These are phyloP conservation scores for Meteorus sp. DNA, from an alignment of 1,140 invertebrate species.

Conservation along the genomic window DNA sequence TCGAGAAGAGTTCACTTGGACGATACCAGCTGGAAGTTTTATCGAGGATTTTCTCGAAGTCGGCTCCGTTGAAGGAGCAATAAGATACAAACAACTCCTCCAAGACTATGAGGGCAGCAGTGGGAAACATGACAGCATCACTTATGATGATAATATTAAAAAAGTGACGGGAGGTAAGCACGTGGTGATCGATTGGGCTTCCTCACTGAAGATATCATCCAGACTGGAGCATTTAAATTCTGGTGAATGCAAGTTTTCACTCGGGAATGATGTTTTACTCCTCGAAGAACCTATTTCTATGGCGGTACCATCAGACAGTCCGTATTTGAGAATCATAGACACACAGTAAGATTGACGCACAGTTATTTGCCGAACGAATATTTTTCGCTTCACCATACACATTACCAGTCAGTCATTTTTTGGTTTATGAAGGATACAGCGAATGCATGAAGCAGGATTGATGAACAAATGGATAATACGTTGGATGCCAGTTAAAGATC, in stretches of 20 bases:
- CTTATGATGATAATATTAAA: slow-evolving; percentile 58
- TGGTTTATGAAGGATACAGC: slow-evolving; percentile 64
- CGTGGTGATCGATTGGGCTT: slow-evolving; percentile 80
- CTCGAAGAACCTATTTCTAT: slow-evolving; percentile 75
- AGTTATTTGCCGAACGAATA: slow-evolving; percentile 4
- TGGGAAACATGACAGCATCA: slow-evolving; percentile 46
- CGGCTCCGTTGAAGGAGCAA: slow-evolving; percentile 59
- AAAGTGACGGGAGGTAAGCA: slow-evolving; percentile 68
- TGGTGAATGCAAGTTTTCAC: slow-evolving; percentile 70
- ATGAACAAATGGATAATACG: slow-evolving; percentile 80
- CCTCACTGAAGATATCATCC: slow-evolving; percentile 73
- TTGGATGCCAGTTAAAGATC: slow-evolving; percentile 77
- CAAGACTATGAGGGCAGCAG: slow-evolving; percentile 42
- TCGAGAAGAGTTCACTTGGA: slow-evolving; percentile 70
- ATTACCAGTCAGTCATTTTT: not conserved
- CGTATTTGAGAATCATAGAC: slow-evolving; percentile 69
- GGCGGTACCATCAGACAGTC: slow-evolving; percentile 71
- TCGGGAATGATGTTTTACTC: slow-evolving; percentile 75
- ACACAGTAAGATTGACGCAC: slow-evolving; percentile 57
- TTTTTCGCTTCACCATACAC: too few species aligned
- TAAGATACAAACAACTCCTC: slow-evolving; percentile 31
- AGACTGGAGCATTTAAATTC: slow-evolving; percentile 62
- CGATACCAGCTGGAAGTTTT: slow-evolving; percentile 71
- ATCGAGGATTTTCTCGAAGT: slow-evolving; percentile 71
- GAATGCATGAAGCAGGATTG: slow-evolving; percentile 81